Percentiles rank a stretch among this genome's conserved stretches.
These are phyloP conservation scores for Helogale parvula DNA, from an alignment of 2,113 vertebrate genomes.

Conservation along the genomic window DNA sequence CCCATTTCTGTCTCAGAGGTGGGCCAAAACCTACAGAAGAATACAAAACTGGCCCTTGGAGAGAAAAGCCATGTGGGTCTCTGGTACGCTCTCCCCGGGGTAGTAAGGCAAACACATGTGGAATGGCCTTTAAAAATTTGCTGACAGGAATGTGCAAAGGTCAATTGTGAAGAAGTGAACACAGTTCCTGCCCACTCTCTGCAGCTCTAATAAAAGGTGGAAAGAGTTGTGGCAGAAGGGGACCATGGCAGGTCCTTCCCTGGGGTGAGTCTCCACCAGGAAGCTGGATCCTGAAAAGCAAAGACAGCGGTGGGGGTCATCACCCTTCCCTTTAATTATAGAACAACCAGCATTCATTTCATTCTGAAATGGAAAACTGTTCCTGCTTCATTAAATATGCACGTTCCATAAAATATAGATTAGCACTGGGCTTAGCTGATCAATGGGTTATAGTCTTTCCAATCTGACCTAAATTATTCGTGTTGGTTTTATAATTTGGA, in stretches of 20 bases:
- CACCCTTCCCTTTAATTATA: slow-evolving; percentile 60
- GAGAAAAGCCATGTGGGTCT: background rate
- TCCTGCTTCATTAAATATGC: slow-evolving; percentile 85
- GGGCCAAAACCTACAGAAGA: background rate
- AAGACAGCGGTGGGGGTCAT: background rate
- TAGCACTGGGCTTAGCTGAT: slow-evolving; percentile 77
- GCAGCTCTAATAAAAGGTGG: background rate
- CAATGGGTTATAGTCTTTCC: slow-evolving; percentile 77
- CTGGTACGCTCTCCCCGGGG: background rate
- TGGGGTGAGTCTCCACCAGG: too few species aligned
- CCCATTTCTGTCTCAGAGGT: background rate
- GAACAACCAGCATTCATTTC: slow-evolving; percentile 72
- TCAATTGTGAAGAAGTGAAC: background rate
- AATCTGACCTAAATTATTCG: slow-evolving; percentile 83
- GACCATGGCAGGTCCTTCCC: background rate
- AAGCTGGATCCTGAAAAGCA: background rate
- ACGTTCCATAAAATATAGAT: slow-evolving; percentile 83
- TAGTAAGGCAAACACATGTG: background rate
- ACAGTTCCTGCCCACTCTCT: background rate
- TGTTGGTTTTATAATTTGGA: slow-evolving; percentile 82
- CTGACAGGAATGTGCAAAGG: background rate
- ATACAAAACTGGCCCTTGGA: background rate
- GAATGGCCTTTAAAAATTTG: background rate
- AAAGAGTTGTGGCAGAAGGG: background rate
- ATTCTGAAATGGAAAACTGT: slow-evolving; percentile 74